These are phyloP conservation scores for Luehdorfia chinensis DNA, from an alignment of 1,140 invertebrate genomes.

Conservation along the genomic window DNA sequence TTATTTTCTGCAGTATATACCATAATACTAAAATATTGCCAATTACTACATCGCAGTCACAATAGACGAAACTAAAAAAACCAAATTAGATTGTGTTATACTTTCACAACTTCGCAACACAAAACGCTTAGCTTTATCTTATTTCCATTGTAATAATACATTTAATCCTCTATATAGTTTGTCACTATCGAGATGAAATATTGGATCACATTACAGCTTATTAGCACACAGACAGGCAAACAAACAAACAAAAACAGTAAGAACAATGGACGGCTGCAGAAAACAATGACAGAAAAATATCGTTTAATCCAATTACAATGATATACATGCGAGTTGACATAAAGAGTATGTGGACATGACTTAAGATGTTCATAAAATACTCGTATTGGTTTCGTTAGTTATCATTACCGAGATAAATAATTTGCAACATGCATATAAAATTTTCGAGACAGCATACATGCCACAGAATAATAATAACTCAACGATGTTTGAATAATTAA, in stretches of 20 bases:
- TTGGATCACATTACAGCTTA: conserved; percentile 64
- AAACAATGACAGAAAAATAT: conserved; percentile 69
- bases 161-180: conserved; percentile 21
- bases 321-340: conserved; percentile 39
- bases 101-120: neutral
- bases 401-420: too few species aligned
- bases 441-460: too few species aligned
- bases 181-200: conserved; percentile 57
- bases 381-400: too few species aligned
- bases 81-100: neutral
- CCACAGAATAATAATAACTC: too few species aligned
- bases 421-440: too few species aligned
- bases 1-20: too few species aligned
- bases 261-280: conserved; percentile 57
- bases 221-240: conserved; percentile 56
- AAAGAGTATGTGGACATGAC: conserved; percentile 37
- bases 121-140: conserved; percentile 22
- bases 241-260: conserved; percentile 34
- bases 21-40: too few species aligned
- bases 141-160: conserved; percentile 27
- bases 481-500: too few species aligned
- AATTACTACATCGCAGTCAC: too few species aligned
- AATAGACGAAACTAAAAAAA: neutral
- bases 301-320: conserved; percentile 72
- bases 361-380: too few species aligned